Percentiles rank a stretch among this genome's conserved stretches.
These are phyloP conservation scores for Acrobasis repandana DNA, from an alignment of 2,888 invertebrate genomes.

Conservation along the genomic window DNA sequence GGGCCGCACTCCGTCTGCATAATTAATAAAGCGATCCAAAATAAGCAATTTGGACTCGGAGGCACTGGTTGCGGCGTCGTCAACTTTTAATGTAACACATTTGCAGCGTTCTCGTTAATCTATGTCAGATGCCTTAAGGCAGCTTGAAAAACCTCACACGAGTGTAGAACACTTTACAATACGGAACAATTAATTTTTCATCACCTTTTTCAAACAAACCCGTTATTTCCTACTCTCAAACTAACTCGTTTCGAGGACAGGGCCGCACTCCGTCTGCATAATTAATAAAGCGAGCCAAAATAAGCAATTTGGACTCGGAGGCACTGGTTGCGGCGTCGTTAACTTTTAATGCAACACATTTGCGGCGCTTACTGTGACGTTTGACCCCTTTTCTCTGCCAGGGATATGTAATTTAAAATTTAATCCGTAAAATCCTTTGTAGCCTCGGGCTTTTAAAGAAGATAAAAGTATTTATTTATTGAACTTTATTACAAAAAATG, in stretches of 20 bases:
- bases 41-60: constrained; percentile 76
- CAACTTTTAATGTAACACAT: constrained; percentile 66
- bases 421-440: no score
- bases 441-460: no score
- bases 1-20: constrained; percentile 62
- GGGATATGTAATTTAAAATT: not conserved
- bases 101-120: no score
- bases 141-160: no score
- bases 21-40: constrained; percentile 72
- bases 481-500: no score
- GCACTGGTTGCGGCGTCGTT: constrained; percentile 69
- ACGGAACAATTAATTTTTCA: not conserved
- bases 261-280: constrained; percentile 64
- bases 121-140: no score
- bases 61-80: constrained; percentile 68
- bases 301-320: constrained; percentile 75
- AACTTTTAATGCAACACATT: constrained; percentile 65
- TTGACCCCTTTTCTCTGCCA: constrained; percentile 28
- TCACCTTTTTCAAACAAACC: constrained; percentile 33
- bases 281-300: constrained; percentile 72
- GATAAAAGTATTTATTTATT: no score
- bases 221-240: constrained; percentile 54
- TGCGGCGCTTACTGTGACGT: constrained; percentile 42
- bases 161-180: no score
- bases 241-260: constrained; percentile 51